phyloP scores from a whole-genome alignment of 2,113 vertebrate species.

The Oriolus oriolus region DNA sequence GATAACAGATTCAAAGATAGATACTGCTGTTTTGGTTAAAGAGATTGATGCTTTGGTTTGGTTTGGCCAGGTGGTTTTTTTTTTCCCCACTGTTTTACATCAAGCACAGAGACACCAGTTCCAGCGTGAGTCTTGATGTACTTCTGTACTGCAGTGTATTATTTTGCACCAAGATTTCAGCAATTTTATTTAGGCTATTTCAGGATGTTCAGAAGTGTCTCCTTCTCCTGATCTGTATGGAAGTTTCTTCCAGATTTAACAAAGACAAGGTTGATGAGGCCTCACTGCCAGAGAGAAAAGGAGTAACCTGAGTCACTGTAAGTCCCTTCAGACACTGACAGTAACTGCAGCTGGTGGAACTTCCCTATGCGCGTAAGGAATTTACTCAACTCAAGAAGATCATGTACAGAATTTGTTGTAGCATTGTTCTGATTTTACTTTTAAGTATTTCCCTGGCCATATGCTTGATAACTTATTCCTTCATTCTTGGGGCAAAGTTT shows the following conservation, averaged over 20 bases:
- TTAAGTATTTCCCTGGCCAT: background rate
- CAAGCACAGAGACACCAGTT: background rate
- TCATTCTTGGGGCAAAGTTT: background rate
- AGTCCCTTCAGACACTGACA: background rate
- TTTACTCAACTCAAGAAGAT: background rate
- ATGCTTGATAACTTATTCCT: background rate
- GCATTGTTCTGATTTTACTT: background rate
- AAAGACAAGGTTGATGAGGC: background rate
- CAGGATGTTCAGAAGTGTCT: background rate
- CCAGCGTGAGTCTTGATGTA: background rate
- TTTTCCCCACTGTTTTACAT: background rate
- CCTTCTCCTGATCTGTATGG: background rate
- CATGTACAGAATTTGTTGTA: background rate
- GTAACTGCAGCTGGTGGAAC: background rate
- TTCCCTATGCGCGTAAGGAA: background rate
- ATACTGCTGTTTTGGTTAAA: background rate
- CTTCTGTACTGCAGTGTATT: background rate
- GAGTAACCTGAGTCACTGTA: background rate
- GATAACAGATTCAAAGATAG: conserved; percentile 1
- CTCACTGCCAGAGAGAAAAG: background rate
- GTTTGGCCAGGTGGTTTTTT: background rate
- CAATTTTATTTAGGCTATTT: background rate
- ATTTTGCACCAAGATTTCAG: background rate
- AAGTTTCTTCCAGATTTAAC: background rate
- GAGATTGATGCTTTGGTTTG: background rate